Evolutionary conservation across 2,113 vertebrate species (phyloP).

Genomic region (Brienomyrus brachyistius): DNA sequence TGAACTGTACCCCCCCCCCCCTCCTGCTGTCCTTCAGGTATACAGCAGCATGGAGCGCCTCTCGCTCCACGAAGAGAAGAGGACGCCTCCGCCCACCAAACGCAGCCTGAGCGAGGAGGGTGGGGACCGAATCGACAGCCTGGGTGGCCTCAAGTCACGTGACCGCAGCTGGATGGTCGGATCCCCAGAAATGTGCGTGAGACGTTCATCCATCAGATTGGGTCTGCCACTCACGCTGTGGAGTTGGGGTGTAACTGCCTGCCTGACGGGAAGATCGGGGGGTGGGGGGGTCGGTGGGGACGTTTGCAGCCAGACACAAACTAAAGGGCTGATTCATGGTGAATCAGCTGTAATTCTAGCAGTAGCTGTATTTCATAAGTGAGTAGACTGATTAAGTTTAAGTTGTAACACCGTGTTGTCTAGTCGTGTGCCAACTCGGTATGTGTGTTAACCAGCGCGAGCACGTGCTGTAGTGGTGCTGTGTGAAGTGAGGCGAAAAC

Average conservation of each 20-base stretch:
- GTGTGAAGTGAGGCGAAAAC: no score
- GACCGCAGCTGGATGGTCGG: constrained; percentile 88
- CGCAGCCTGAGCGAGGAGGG: constrained; percentile 93
- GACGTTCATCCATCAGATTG: not conserved
- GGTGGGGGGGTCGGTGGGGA: no score
- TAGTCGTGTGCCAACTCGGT: not conserved
- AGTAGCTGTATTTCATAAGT: not conserved
- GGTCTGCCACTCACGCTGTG: not conserved
- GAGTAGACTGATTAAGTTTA: not conserved
- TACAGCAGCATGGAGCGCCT: constrained; percentile 97
- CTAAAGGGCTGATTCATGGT: not conserved
- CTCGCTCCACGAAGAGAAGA: constrained; percentile 83
- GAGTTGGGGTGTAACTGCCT: not conserved
- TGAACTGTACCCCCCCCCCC: not conserved
- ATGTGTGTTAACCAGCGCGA: no score
- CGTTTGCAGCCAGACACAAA: not conserved
- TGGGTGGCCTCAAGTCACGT: constrained; percentile 71
- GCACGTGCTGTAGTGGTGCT: no score
- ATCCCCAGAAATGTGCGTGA: constrained; percentile 93
- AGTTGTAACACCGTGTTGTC: not conserved
- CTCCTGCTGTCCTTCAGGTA: constrained; percentile 59
- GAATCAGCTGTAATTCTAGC: not conserved
- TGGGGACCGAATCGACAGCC: constrained; percentile 72
- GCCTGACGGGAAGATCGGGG: not conserved
- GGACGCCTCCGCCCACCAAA: constrained; percentile 79